Evolutionary conservation across 2,113 vertebrate genomes (phyloP), one percentile per base, ranked within the genome.

Genomic region (Macaca mulatta): DNA sequence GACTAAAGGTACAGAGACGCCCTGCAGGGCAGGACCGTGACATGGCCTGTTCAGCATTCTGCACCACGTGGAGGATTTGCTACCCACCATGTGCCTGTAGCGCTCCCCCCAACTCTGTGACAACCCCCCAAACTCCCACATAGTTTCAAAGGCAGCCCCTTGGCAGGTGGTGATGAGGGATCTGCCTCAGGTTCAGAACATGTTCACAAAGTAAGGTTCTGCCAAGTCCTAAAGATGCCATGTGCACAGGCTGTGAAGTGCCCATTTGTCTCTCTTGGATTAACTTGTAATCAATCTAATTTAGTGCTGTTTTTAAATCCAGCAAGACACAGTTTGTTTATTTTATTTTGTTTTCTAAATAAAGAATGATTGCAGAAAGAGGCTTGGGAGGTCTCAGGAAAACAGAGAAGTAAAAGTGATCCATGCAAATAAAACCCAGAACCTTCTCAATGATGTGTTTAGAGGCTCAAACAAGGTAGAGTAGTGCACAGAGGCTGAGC

Each of bases 201-300:
- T 6, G 32, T 2, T n/a, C 3, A 22, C 23, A 8, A 2, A 9
- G 55, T 10, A 1, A 0, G 61, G 1, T 6, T 18, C 80, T 30
- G 40, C 45, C 25, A 40, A 0, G 50, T 25, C 32, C 75, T 25
- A 14, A 4, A 20, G 43, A 5, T 1, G 14, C 64, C 2, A 1
- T 1, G 59, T 8, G n/a, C 3, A 10, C 0, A 0, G 0, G 23
- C 2, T 6, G 27, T n/a, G 11, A 0, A 16, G 8, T 0, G 3
- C 14, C 67, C 32, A 0, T 1, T 7, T 5, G 5, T 20, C 38
- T 23, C 64, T 35, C 27, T 43, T 32, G 13, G 8, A 2, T 3
- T 23, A 8, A 16, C 16, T 35, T 5, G 35, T 25, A 16, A 7
- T 9, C 9, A 1, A 0, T 30, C 59, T 40, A 12, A n/a, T 12